A percentile compares a stretch with the other conserved stretches of the same genome.
These are phyloP conservation scores for Ophion ventricosus DNA, from an alignment of 2,888 invertebrate species.

Conservation along the genomic window DNA sequence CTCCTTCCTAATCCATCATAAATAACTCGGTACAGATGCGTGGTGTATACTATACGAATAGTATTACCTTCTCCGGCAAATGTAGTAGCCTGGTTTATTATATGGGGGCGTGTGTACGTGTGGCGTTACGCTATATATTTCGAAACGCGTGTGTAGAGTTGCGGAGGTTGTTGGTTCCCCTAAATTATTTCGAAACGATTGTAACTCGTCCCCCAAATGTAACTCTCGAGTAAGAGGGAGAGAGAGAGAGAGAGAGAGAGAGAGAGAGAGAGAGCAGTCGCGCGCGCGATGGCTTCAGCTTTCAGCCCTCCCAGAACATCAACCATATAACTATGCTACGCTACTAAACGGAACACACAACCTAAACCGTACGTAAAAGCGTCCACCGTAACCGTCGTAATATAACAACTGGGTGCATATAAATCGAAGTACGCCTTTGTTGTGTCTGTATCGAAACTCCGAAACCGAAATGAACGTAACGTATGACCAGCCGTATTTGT, in stretches of 20 bases:
- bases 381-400: constrained; percentile 52
- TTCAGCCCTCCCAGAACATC: constrained; percentile 56
- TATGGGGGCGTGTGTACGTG: constrained; percentile 52
- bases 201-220: constrained; percentile 67
- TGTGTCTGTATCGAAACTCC: constrained; percentile 33
- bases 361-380: constrained; percentile 38
- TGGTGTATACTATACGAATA: constrained; percentile 54
- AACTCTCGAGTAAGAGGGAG: constrained; percentile 37
- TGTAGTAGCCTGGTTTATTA: constrained; percentile 71
- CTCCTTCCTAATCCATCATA: constrained; percentile 81
- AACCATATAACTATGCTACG: constrained; percentile 58
- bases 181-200: constrained; percentile 81
- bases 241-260: constrained; percentile 51
- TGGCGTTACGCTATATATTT: constrained; percentile 48
- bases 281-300: constrained; percentile 54
- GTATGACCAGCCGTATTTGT: constrained; percentile 11
- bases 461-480: constrained; percentile 23
- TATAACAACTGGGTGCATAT: constrained; percentile 58
- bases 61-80: constrained; percentile 61
- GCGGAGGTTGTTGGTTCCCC: constrained; percentile 79
- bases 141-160: constrained; percentile 54
- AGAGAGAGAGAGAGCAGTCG: constrained; percentile 43
- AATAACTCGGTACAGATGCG: constrained; percentile 82
- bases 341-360: constrained; percentile 52
- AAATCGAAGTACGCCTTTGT: constrained; percentile 59